Evolutionary conservation across 1,140 invertebrate genomes (phyloP).

Genomic region (Notospermus geniculatus): DNA sequence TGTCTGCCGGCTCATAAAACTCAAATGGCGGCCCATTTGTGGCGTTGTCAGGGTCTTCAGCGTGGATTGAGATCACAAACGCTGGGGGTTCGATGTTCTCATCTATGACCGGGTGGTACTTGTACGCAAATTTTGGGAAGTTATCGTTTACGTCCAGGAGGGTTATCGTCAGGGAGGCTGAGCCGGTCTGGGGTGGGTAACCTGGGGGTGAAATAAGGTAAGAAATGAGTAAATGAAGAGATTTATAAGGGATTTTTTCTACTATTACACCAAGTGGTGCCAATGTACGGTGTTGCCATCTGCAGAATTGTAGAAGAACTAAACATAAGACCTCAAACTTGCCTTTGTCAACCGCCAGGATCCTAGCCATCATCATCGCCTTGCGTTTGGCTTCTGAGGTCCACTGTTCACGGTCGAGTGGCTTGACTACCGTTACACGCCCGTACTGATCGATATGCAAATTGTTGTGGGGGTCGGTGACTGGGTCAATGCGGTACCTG

Average conservation of each 20-base stretch:
- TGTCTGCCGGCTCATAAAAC: slow-evolving; percentile 66
- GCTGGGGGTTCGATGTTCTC: slow-evolving; percentile 80
- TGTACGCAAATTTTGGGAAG: slow-evolving; percentile 82
- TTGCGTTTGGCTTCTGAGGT: slow-evolving; percentile 55
- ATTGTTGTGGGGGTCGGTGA: slow-evolving; percentile 9
- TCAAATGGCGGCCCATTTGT: slow-evolving; percentile 89
- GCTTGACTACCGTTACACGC: slow-evolving; percentile 86
- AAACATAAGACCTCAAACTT: slow-evolving; percentile 26
- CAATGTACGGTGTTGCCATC: slow-evolving; percentile 1
- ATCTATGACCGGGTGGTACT: slow-evolving; percentile 87
- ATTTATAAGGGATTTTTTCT: background rate
- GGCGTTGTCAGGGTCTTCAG: slow-evolving; percentile 68
- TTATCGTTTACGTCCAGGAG: slow-evolving; percentile 96
- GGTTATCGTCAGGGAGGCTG: slow-evolving; percentile 89
- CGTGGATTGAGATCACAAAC: slow-evolving; percentile 83
- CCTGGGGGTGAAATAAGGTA: slow-evolving; percentile 33
- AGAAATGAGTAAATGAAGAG: background rate
- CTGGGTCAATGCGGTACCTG: background rate
- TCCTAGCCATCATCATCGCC: slow-evolving; percentile 80
- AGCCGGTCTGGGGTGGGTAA: slow-evolving; percentile 85
- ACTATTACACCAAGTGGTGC: background rate
- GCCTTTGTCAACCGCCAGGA: slow-evolving; percentile 92
- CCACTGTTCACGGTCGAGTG: slow-evolving; percentile 64
- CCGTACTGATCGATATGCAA: slow-evolving; percentile 80
- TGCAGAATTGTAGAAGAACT: background rate